Evolutionary conservation across 2,113 vertebrate genomes (phyloP), one percentile per base, ranked within the genome.

Genomic region (Forbesichthys papilliferus): DNA sequence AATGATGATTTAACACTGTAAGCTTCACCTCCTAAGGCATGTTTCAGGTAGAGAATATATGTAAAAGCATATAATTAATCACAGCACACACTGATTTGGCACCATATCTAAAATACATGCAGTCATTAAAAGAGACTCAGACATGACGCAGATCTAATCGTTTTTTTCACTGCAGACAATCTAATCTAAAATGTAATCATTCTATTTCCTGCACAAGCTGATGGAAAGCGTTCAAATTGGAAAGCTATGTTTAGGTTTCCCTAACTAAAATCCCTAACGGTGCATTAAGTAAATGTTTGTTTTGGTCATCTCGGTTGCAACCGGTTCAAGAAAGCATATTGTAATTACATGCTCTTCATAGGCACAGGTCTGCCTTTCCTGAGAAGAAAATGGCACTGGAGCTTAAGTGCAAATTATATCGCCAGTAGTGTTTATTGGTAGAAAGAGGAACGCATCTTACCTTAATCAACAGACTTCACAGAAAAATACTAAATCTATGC

Each of bases 161-260:
- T 86, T 85, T 70, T 84, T 87, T 90, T 89, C 74, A 87, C 84
- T 87, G 86, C 77, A 86, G 79, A 61, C 75, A 79, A 85, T 88
- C 80, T 84, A 60, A 69, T 80, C 77, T 84, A 63, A 85, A 77
- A 90, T 88, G 81, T 75, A 85, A 89, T 90, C 83, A 79, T 63
- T 79, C 48, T 74, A 85, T 88, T 88, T 91, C 86, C 85, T 79
- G 79, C 79, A 77, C 57, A 74, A 72, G 71, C 80, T 88, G 80
- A 81, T 71, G 74, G 69, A 85, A 81, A 68, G 69, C 77, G 78
- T 68, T 72, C 69, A 56, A 79, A 86, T 80, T 58, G 42, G 52
- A 64, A 79, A 75, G 74, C 75, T 76, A 67, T 77, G 86, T 82
- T 75, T 79, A 71, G 66, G 69, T 49, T 74, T 85, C 60, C 53